Conservation (phyloP, 2,888 invertebrate species). For the Epicampocera succincta region DNA sequence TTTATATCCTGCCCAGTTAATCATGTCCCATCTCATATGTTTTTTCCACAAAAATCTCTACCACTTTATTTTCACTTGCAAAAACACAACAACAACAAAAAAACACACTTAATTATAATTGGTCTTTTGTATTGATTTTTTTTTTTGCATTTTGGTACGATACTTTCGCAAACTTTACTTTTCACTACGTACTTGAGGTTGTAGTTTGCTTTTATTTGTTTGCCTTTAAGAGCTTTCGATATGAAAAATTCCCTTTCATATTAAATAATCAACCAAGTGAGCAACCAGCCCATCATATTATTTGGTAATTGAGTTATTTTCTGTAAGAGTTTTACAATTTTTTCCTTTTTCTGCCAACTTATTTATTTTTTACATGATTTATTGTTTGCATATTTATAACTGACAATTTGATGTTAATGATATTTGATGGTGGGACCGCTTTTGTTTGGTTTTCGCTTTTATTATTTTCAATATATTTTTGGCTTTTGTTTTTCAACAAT, state of each 20-base stretch:
- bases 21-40: constrained; percentile 26
- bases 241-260: constrained; percentile 64
- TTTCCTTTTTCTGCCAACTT: constrained; percentile 37
- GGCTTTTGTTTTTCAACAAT: constrained; percentile 14
- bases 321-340: constrained; percentile 17
- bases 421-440: constrained; percentile 54
- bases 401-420: constrained; percentile 70
- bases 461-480: constrained; percentile 15
- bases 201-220: constrained; percentile 38
- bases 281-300: constrained; percentile 44
- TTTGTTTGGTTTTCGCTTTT: constrained; percentile 52
- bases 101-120: constrained; percentile 32
- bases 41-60: neutral
- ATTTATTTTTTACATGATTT: constrained; percentile 60
- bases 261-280: constrained; percentile 58
- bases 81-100: too few species aligned
- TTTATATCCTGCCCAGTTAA: constrained; percentile 25
- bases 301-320: constrained; percentile 62
- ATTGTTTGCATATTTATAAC: constrained; percentile 64
- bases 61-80: constrained; percentile 36
- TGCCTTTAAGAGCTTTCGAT: constrained; percentile 50
- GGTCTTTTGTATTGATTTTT: constrained; percentile 32
- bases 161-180: constrained; percentile 7
- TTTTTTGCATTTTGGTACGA: too few species aligned
- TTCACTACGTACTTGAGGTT: neutral